Conservation (phyloP, 1,140 invertebrate genomes). For the Lasioglossum albipes region DNA sequence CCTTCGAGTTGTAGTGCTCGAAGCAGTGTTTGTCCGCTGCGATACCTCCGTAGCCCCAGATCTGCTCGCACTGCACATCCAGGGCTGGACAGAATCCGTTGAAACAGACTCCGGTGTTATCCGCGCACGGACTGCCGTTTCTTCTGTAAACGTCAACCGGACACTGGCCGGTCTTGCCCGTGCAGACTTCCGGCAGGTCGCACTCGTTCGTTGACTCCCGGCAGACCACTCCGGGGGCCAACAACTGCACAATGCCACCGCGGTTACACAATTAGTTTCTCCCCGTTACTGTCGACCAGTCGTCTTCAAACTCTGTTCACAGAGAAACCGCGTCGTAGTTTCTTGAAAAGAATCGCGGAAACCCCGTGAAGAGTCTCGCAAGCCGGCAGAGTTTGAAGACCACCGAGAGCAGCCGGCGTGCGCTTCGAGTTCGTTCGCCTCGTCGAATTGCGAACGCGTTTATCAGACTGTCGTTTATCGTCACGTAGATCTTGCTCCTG, state of each 20-base stretch:
- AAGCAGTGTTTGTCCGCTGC: slow-evolving; percentile 93
- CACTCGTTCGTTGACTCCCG: slow-evolving; percentile 93
- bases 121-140: slow-evolving; percentile 91
- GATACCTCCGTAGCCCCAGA: slow-evolving; percentile 92
- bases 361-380: too few species aligned
- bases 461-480: too few species aligned
- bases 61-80: slow-evolving; percentile 91
- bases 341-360: too few species aligned
- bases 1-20: slow-evolving; percentile 96
- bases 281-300: too few species aligned
- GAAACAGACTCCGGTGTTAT: slow-evolving; percentile 90
- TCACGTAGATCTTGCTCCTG: not conserved
- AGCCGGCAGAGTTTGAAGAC: too few species aligned
- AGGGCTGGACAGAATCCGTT: slow-evolving; percentile 94
- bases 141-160: slow-evolving; percentile 93
- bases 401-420: too few species aligned
- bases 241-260: not conserved
- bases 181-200: slow-evolving; percentile 95
- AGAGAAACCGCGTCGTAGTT: too few species aligned
- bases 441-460: too few species aligned
- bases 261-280: too few species aligned
- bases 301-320: too few species aligned
- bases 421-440: too few species aligned
- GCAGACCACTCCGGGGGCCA: slow-evolving; percentile 85
- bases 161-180: slow-evolving; percentile 92